Evolutionary conservation across 2,888 invertebrate genomes (phyloP).

Genomic region (Proisotoma minuta): DNA sequence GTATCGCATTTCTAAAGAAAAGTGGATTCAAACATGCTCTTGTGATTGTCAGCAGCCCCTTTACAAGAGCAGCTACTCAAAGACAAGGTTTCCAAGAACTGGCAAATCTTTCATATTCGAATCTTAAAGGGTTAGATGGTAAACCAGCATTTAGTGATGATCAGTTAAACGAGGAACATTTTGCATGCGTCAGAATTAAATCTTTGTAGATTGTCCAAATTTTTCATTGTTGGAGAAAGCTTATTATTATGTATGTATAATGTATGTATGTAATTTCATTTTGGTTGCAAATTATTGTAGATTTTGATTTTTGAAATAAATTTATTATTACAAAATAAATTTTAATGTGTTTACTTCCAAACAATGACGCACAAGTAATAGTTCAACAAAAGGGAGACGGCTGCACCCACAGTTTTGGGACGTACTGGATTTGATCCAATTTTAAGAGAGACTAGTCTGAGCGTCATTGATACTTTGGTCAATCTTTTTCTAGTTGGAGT

Average conservation of each 20-base stretch:
- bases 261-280: too few relatives aligned
- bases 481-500: constrained; percentile 10
- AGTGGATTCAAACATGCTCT: constrained; percentile 33
- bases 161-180: constrained; percentile 24
- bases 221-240: not conserved
- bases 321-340: not conserved
- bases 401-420: constrained; percentile 15
- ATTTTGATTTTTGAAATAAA: not conserved
- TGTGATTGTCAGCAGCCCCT: constrained; percentile 29
- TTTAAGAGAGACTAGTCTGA: constrained; percentile 11
- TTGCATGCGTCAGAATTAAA: constrained; percentile 17
- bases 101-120: constrained; percentile 18
- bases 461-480: not conserved
- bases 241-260: not conserved
- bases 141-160: constrained; percentile 20
- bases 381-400: constrained; percentile 14
- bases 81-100: constrained; percentile 23
- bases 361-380: constrained; percentile 20
- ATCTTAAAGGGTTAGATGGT: constrained; percentile 30
- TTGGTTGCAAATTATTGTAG: not conserved
- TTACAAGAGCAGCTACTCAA: constrained; percentile 23
- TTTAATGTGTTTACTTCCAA: not conserved
- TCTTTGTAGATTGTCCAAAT: not conserved
- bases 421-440: constrained; percentile 15
- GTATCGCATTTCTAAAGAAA: constrained; percentile 21